Base-by-base conservation (phyloP, 2,888 invertebrate species). In the Metopia argyrocephala region DNA sequence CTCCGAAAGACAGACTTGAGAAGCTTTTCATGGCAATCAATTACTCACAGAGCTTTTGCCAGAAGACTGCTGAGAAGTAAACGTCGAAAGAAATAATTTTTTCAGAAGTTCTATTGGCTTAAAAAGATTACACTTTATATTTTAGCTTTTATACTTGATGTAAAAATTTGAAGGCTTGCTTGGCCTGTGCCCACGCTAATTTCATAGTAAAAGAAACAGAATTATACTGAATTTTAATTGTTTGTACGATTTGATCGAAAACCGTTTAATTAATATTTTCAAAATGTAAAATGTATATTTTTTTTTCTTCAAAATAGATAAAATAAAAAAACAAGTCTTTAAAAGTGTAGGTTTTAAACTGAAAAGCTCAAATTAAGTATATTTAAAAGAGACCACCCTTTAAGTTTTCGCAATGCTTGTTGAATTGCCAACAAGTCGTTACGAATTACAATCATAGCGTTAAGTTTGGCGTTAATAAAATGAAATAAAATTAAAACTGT, bases 241-340 rank as follows among this genome's bases (percentile, higher is more conserved):
- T n/a, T n/a, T 70, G 46, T 38, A 48, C 56, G 20, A 50, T 74
- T 65, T 75, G 59, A 69, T 70, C 18, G 65, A 78, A 81, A 65
- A 45, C 46, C 62, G 56, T 48, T 69, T 74, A 74, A 75, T 66
- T 66, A 70, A 56, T 70, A 74, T 70, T 74, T 65, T 5, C 74
- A 61, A 28, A 45, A 69, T 59, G 69, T 54, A 61, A 46, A 57
- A 28, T 9, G 18, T 12, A 31, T 38, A 38, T 3, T n/a, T n/a
- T n/a, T n/a, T n/a, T n/a, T n/a, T n/a, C n/a, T n/a, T n/a, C 15
- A 38, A 38, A 38, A 38, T 4, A 38, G 15, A 38, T 0, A 1
- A 9, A 31, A 31, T 12, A 31, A 12, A 38, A 38, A 38, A 38
- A 9, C 38, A 38, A 12, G 2, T 3, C 0, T 38, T 38, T 15